Evolutionary conservation across 1,140 invertebrate genomes (phyloP), one percentile per base, ranked within the genome.

Genomic region (Thereuonema tuberculata): DNA sequence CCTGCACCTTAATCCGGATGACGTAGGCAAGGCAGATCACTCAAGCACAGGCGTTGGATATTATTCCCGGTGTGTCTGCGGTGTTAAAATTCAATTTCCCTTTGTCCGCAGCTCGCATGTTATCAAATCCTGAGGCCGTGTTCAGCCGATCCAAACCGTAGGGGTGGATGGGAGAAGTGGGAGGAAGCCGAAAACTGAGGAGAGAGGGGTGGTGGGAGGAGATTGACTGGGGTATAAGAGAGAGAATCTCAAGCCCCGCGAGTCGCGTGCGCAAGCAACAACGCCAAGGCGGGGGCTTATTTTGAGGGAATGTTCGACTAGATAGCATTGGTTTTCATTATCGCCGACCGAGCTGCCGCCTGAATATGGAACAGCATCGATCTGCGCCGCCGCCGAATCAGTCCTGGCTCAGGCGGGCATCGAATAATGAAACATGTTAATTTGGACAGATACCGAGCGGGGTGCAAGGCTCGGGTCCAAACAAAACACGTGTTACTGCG

Each of bases 11-110:
- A 43, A 12, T 43, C 12, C n/a, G n/a, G 37, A 43, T 12, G 12
- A 43, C 12, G 37, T n/a, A n/a, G n/a, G n/a, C n/a, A n/a, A n/a
- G n/a, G n/a, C 15, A 24, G 49, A 12, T 21, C 24, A 21, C 49
- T 24, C 49, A 52, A 9, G 9, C 24, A 21, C 49, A 9, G 24
- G 9, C 24, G 49, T 21, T 24, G 24, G 5, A 14, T 21, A 28
- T 55, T 55, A 55, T 55, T 55, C 53, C 53, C 24, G 9, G 14
- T 29, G 53, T 55, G 53, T 55, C 53, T 21, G 53, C 27, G 53
- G 53, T 55, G 53, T 55, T 55, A 55, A 55, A 55, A 55, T 55
- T 55, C 53, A 55, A 55, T 55, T 55, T 55, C 53, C 53, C 27
- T 55, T 55, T 55, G 53, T 55, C 53, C 53, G 53, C 53, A 55